A percentile compares a stretch with the other conserved stretches of the same genome.
phyloP scores from a whole-genome alignment of 2,888 invertebrate species.

The Maniola hyperantus region DNA sequence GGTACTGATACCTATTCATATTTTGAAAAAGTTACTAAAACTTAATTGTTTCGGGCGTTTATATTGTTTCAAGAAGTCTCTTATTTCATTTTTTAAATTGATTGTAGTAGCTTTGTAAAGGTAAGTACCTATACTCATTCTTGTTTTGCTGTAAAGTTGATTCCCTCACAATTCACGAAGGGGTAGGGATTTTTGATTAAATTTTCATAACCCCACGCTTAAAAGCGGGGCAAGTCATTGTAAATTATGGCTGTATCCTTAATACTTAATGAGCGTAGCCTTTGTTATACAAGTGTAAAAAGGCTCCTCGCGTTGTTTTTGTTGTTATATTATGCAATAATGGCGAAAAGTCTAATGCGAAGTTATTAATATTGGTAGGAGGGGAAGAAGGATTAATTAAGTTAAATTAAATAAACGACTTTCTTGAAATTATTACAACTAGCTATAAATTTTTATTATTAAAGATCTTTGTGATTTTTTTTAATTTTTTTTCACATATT shows the following conservation, averaged over 20 bases:
- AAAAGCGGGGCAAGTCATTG: constrained; percentile 64
- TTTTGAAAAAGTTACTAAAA: too few species aligned
- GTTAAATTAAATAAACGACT: neutral
- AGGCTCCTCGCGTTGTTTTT: constrained; percentile 34
- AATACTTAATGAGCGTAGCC: constrained; percentile 67
- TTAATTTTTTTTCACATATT: too few species aligned
- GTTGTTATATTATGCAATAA: constrained; percentile 23
- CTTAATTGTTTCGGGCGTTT: too few species aligned
- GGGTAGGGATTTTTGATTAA: constrained; percentile 78
- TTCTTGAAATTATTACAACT: neutral
- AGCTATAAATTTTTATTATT: too few species aligned
- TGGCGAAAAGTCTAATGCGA: constrained; percentile 4
- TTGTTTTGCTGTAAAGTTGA: constrained; percentile 44
- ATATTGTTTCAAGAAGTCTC: too few species aligned
- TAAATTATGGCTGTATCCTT: constrained; percentile 65
- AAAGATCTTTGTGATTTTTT: too few species aligned
- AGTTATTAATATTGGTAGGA: neutral
- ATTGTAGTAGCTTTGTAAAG: constrained; percentile 32
- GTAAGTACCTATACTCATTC: constrained; percentile 29
- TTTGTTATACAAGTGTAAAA: constrained; percentile 57
- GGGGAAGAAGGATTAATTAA: neutral
- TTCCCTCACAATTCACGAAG: constrained; percentile 67
- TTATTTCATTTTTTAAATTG: too few species aligned
- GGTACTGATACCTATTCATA: too few species aligned
- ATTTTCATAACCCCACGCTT: constrained; percentile 73